Base-by-base conservation (phyloP, 2,888 invertebrate genomes). In the Autographa gamma region DNA sequence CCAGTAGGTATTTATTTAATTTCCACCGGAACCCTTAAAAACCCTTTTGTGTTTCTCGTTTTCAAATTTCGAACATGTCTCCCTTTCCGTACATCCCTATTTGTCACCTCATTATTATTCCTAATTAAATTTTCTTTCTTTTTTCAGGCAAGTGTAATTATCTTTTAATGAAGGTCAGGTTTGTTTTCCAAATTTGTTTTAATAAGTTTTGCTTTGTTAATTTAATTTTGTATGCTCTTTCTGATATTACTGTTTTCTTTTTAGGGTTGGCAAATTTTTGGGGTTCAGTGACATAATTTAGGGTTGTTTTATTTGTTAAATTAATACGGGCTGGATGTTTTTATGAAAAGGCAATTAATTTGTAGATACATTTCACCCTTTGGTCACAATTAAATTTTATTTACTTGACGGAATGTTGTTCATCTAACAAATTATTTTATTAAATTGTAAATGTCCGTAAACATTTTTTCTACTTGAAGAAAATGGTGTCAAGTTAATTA, bases 121-220 rank as follows among this genome's bases (percentile, higher is more conserved):
- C 6, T 18, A 80, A 76, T 80, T 58, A 66, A 62, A 63, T 68
- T 59, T 75, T 56, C 66, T 64, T 34, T 19, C 41, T 65, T 67
- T 58, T 71, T 72, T 66, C 67, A 66, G 52, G 65, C 60, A 43
- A 63, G 19, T 54, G 52, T 65, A 34, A 66, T 67, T 63, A 14
- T 73, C 25, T 67, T 76, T 60, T 64, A 76, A 68, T 59, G 48
- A 65, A 58, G 59, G 56, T 59, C 32, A 56, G 43, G 25, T 25
- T 41, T 58, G 31, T 65, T 65, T 0, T 18, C 60, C 63, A 67
- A 76, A 80, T 79, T 76, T 56, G 65, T 77, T 79, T 56, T 48
- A 79, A 74, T 79, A 66, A 66, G 80, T 79, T 75, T 63, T 41
- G 80, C 62, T 70, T 56, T 70, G 66, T 79, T 43, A 76, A 77